Evolutionary conservation across 2,888 invertebrate genomes (phyloP), one percentile per base, ranked within the genome.

Genomic region (Megamerina dolium): DNA sequence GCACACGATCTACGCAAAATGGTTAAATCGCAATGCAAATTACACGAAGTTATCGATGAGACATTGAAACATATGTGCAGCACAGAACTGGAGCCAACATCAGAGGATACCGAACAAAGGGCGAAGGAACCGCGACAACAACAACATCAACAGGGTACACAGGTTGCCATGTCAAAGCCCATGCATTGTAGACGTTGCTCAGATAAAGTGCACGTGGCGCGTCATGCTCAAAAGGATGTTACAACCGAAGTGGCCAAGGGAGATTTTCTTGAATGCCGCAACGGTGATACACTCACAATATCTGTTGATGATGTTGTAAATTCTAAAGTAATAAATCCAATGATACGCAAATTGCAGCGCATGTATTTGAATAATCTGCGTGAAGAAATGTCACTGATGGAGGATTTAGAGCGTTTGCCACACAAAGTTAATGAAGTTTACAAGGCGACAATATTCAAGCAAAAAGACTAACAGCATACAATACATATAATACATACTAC

Each of bases 381-480:
- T 5, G 61, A 63, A 30, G 61, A 66, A 45, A 57, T 63, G 50
- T 41, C 53, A 0, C 45, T 68, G 0, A 55, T 66, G 53, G 60
- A 68, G 26, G 64, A 65, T 17, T 42, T 68, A 35, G 60, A 60
- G 23, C 49, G 38, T 3, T 35, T 68, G 40, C 64, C 68, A 2
- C 45, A 45, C 5, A 43, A 56, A 30, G 51, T 66, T 2, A 56
- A 56, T n/a, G 54, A 60, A 6, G 48, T 63, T 5, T 64, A 56
- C 30, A 54, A 54, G 37, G 47, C 49, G 2, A 42, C 51, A 10
- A 51, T 54, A 29, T 52, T 49, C 32, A 53, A 55, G 19, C 49
- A 46, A 31, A 52, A 51, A 16, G 53, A 54, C 3, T 54, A 32
- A 45, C n/a, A n/a, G n/a, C n/a, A n/a, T n/a, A n/a, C n/a, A n/a